Evolutionary conservation across 1,140 invertebrate genomes (phyloP), one percentile per base, ranked within the genome.

Genomic region (Ips nitidus): DNA sequence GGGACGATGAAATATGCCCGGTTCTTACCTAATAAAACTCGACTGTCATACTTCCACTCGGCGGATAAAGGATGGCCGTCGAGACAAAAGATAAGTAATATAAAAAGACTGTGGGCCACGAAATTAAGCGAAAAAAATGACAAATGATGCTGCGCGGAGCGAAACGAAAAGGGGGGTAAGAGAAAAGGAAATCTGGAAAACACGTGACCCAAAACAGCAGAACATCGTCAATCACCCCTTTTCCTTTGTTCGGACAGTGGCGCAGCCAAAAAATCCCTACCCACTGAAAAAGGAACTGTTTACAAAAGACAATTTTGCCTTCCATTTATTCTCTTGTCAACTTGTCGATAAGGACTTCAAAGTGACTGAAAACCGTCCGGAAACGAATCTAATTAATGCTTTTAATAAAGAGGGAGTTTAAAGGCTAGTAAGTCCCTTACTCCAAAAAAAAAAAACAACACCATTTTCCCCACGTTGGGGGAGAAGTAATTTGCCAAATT

Each of bases 111-210:
- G 60, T 41, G 52, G 67, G 43, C 38, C 67, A 42, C 6, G 42
- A 63, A 69, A 69, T 69, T 64, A 64, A 69, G 67, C 67, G 67
- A 60, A 63, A 69, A 69, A 69, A 69, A 69, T 69, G 67, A 69
- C 67, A 69, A 69, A 69, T 69, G 67, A 69, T 63, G 56, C 8
- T 57, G 58, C 57, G 41, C 65, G 55, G 55, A 43, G 5, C 39
- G 56, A 43, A 66, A 66, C 43, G 57, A n/a, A 60, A 22, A 62
- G 42, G 22, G 41, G 57, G 37, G 58, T 3, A 53, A 64, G 53
- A 47, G 67, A 63, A 38, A 52, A 57, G n/a, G 42, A 59, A 65
- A 57, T 64, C 59, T 69, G 59, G 60, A 69, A 22, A 69, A 57
- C 67, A 69, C 50, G 67, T 69, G 67, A 69, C 67, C 67, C 53